A percentile compares a stretch with the other conserved stretches of the same genome.
These are phyloP conservation scores for Etheostoma nigrum DNA, from an alignment of 2,797 vertebrate genomes.

Conservation along the genomic window DNA sequence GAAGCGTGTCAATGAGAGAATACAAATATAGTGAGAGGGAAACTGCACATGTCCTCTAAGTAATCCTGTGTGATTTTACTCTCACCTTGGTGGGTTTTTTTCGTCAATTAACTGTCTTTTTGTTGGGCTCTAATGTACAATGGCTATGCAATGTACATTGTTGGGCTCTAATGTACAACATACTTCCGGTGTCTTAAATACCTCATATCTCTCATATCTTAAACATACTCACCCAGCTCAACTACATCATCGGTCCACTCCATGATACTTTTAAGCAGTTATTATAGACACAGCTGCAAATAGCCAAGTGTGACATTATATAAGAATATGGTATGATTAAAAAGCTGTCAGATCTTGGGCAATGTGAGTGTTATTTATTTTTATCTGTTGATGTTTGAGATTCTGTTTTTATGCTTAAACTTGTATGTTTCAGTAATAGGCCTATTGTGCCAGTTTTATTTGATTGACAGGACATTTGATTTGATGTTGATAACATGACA, in stretches of 20 bases:
- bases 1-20: constrained; percentile 48
- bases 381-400: not conserved
- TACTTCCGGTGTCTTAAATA: constrained; percentile 1
- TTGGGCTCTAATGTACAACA: not conserved
- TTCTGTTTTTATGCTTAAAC: not conserved
- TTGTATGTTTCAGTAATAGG: not conserved
- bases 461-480: not conserved
- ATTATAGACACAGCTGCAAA: constrained; percentile 15
- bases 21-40: not conserved
- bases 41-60: not conserved
- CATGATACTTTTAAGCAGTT: constrained; percentile 11
- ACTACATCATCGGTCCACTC: not conserved
- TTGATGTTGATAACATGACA: not conserved
- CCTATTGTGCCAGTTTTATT: not conserved
- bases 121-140: not conserved
- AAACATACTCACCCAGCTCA: not conserved
- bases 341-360: not conserved
- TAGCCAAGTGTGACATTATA: not conserved
- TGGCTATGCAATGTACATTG: not conserved
- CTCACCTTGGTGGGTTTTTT: not conserved
- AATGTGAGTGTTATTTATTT: not conserved
- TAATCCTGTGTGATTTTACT: not conserved
- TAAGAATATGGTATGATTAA: not conserved
- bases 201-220: not conserved
- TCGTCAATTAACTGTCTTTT: not conserved